phyloP scores from a whole-genome alignment of 2,797 vertebrate genomes.

The Trichosurus vulpecula region DNA sequence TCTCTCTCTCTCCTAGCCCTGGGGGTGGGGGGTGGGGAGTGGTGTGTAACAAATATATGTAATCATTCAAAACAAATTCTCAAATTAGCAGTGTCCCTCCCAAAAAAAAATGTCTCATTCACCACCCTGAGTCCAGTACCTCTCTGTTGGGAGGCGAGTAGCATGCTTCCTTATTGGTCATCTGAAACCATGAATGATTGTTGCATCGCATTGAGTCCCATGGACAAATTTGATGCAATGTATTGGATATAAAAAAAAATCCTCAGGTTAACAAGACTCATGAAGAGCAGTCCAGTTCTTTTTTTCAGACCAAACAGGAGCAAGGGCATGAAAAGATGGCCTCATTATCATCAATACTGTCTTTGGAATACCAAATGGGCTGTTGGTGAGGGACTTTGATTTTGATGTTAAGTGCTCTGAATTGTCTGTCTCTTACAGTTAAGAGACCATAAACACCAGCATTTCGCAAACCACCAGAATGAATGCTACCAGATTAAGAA shows the following conservation, averaged over 20 bases:
- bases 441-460: neutral
- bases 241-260: neutral
- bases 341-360: neutral
- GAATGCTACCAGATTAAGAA: conserved; percentile 43
- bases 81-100: neutral
- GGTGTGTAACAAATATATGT: neutral
- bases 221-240: neutral
- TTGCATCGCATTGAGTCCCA: neutral
- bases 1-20: neutral
- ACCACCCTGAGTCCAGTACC: neutral
- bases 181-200: neutral
- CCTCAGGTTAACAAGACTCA: neutral
- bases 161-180: neutral
- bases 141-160: neutral
- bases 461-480: conserved; percentile 52
- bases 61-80: neutral
- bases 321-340: too few relatives aligned
- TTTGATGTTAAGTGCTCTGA: neutral
- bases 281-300: neutral
- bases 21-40: neutral
- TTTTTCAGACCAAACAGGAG: neutral
- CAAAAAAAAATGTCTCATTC: neutral
- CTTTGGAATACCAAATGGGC: neutral
- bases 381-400: neutral
- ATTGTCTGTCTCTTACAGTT: neutral